Base-by-base conservation (phyloP, 1,140 invertebrate genomes). In the Homarus americanus region DNA sequence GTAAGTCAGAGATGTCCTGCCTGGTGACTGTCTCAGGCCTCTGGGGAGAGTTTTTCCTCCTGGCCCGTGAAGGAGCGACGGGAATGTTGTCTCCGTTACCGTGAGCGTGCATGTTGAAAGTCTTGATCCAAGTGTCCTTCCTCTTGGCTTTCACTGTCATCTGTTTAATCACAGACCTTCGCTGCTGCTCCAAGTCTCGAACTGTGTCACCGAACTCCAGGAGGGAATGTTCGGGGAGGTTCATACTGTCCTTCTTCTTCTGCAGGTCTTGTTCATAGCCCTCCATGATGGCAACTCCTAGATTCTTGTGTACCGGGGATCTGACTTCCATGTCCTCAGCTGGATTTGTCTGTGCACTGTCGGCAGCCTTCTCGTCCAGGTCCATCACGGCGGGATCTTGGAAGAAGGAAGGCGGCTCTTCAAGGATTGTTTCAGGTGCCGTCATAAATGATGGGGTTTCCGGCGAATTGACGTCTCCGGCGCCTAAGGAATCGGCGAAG, bases 231-330 rank as follows among this genome's bases (percentile, higher is more conserved):
- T 93, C 93, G 0, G 93, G 93, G 20, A 93, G 89, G 49, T 93
- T 93, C 75, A 93, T 79, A 32, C 75, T 87, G 2, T 93, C 92
- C 12, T 86, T 87, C 72, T 92, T 88, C 82, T 92, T 93, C 83
- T 93, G 85, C 10, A 85, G 63, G 20, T 93, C 90, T 20, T 92
- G 69, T 24, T 93, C 93, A 58, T 93, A 93, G 15, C 75, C 79
- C 53, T 93, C 85, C 93, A 93, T 93, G 75, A 93, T 93, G 88
- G 93, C 93, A 9, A 92, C 93, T 9, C 93, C 93, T 24, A 93
- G 91, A 58, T 93, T 93, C 41, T 72, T 84, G 5, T 79, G 78
- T 17, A 58, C 0, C 17, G 38, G 69, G 24, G 41, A 73, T 28
- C 5, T 75, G n/a, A n/a, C 32, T 9, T 58, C 12, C 2, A 0